Evolutionary conservation across 1,140 invertebrate genomes (phyloP), one percentile per base, ranked within the genome.

Genomic region (Lysiphlebus fabarum): DNA sequence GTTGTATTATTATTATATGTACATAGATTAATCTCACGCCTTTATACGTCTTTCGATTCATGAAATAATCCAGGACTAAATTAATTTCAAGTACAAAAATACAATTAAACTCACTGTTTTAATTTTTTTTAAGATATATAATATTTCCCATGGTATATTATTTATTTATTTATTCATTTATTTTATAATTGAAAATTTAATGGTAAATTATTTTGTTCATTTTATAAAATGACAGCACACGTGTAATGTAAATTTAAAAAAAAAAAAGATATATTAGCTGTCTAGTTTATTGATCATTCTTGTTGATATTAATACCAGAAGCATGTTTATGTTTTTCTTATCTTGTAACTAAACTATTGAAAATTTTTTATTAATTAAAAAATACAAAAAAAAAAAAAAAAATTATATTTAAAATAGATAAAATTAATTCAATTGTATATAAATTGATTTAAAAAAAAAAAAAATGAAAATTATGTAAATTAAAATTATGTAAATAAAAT

Each of bases 271-370:
- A 26, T 14, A 8, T 17, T 11, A n/a, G n/a, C 37, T 49, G 37
- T 53, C 43, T 41, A 41, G 59, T 56, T 26, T 61, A 47, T 56
- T 61, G 56, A 62, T 57, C 50, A 43, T 38, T 51, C 8, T 11
- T 36, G 49, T 17, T 56, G n/a, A 37, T 62, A 62, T 26, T 4
- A 62, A 62, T 62, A 62, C 60, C 60, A 55, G 60, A 62, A 62
- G 50, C 53, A 40, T 44, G 54, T 56, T 37, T 45, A 56, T 56
- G 43, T 34, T 14, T 36, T 36, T 36, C 34, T 51, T 37, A 51
- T 51, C 49, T 51, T 36, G 34, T 51, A 26, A 26, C 17, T 51
- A 51, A 51, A 33, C 49, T 33, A 40, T 9, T 51, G 49, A 51
- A n/a, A n/a, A n/a, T n/a, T 34, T 36, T 38, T 51, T 36, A 11